Conservation (phyloP, 2,113 vertebrate species). For the Phalacrocorax aristotelis region DNA sequence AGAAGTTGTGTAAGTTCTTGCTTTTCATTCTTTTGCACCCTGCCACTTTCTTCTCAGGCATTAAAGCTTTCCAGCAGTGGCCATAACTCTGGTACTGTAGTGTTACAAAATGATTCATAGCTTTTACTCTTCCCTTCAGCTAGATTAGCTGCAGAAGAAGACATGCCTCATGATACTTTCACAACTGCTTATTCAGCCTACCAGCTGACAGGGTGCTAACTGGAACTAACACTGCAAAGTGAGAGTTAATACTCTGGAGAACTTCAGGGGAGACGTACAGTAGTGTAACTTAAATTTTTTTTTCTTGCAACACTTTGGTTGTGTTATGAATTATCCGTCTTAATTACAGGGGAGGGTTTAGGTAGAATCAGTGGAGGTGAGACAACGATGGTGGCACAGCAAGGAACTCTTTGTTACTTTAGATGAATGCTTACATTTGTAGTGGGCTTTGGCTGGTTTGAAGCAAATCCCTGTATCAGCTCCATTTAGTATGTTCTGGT, state of each 20-base stretch:
- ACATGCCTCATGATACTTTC: neutral
- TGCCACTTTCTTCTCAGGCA: neutral
- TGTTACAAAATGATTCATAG: neutral
- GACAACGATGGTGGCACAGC: neutral
- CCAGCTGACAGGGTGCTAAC: neutral
- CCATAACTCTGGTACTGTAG: neutral
- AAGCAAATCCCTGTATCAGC: neutral
- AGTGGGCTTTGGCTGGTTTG: neutral
- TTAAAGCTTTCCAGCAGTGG: neutral
- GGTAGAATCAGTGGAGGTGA: neutral
- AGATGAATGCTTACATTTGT: neutral
- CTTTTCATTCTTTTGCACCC: neutral
- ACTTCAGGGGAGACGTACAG: neutral
- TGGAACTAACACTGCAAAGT: neutral
- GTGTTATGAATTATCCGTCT: neutral
- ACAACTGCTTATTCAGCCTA: neutral
- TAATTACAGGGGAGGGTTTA: neutral
- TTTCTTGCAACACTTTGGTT: neutral
- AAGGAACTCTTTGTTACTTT: neutral
- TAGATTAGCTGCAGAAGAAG: neutral
- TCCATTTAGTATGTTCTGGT: neutral
- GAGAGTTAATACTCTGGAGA: neutral
- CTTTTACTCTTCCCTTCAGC: neutral
- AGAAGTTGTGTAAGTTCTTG: neutral
- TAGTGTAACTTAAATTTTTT: neutral